Base-by-base conservation (phyloP, 2,888 invertebrate genomes). In the Ischnus inquisitorius region DNA sequence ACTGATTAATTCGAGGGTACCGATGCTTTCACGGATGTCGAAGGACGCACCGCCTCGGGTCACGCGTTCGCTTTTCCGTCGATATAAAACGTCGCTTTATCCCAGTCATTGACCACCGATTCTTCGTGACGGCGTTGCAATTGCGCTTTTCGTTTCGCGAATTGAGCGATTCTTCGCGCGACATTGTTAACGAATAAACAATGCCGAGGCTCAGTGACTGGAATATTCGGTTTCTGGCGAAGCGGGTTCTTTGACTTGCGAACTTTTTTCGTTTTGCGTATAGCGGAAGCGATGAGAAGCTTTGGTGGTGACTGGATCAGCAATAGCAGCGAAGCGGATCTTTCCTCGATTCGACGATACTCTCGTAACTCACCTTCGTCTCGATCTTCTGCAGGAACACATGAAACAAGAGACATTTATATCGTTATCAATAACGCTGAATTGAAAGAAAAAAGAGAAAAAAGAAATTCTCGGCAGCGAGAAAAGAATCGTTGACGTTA, bases 351-450 rank as follows among this genome's bases (percentile, higher is more conserved):
- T 34, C 14, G 46, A 68, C 8, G 16, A 81, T 80, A 68, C 54
- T 39, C 67, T 68, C 54, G 85, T 79, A 77, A 89, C 91, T 93
- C 88, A 93, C 93, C 93, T 93, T 93, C 75, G 93, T 91, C 1
- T 93, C 93, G 88, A 93, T 89, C 88, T 93, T 93, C 93, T 93
- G 90, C 83, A 39, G 72, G 60, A 39, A 48, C 76, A 51, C 88
- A 87, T 88, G 88, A 86, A 89, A 84, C 64, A 74, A 87, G 87
- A 88, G 78, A 83, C 48, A n/a, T 67, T 51, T n/a, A 34, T 28
- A 28, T 34, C 6, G 34, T 34, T 34, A 6, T 76, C 57, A 25
- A 16, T 16, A 68, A 77, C 48, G 34, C 6, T 19, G 12, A 54
- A 60, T 2, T 14, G 64, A 78, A 10, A 54, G 3, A 28, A 78